Evolutionary conservation across 2,888 invertebrate genomes (phyloP).

Genomic region (Lottia gigantea): DNA sequence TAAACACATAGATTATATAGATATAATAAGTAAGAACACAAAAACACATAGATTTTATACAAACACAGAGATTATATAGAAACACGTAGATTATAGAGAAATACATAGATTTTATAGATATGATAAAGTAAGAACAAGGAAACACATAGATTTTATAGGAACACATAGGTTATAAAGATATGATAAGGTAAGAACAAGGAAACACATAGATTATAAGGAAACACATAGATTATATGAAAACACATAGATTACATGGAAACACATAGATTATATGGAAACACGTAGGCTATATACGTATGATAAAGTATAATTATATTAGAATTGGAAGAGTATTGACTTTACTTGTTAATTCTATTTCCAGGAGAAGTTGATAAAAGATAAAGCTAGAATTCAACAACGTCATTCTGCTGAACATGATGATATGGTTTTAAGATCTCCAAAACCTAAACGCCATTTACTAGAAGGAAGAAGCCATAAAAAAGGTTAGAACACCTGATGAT

Average conservation of each 20-base stretch:
- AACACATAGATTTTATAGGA: conserved; percentile 32
- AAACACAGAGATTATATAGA: too few species aligned
- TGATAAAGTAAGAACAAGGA: conserved; percentile 56
- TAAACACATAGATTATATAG: too few species aligned
- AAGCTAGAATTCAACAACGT: conserved; percentile 57
- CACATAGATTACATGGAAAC: conserved; percentile 35
- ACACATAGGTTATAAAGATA: conserved; percentile 40
- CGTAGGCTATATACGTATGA: conserved; percentile 47
- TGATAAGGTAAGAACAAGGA: conserved; percentile 48
- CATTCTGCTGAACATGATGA: conserved; percentile 17
- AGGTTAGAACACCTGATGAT: neutral
- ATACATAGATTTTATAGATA: conserved; percentile 24
- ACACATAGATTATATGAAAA: conserved; percentile 50
- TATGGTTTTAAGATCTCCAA: neutral
- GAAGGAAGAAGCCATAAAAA: conserved; percentile 1
- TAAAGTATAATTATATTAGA: conserved; percentile 55
- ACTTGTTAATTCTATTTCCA: conserved; percentile 26
- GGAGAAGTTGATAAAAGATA: conserved; percentile 60
- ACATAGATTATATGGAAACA: conserved; percentile 46
- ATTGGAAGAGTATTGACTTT: too few species aligned
- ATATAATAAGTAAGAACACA: too few species aligned
- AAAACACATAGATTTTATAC: too few species aligned
- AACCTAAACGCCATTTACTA: neutral
- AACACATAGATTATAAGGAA: conserved; percentile 15
- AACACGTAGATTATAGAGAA: conserved; percentile 45